Percentiles rank a stretch among this genome's conserved stretches.
Conservation (phyloP, 2,797 vertebrate species). For the Numenius phaeopus region DNA sequence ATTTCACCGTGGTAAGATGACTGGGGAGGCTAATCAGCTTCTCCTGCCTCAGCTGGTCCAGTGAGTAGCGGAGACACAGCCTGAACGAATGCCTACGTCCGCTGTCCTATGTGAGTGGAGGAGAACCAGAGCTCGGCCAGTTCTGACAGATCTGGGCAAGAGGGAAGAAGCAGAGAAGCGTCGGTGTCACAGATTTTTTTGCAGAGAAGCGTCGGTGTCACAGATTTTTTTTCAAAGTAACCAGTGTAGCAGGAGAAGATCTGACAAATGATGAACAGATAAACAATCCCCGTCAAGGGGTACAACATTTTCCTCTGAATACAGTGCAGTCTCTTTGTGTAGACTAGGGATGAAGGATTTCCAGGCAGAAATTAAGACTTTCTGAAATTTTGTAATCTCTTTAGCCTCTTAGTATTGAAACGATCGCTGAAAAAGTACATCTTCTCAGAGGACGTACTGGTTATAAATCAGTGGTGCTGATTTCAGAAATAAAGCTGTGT, state of each 20-base stretch:
- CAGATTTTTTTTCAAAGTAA: not conserved
- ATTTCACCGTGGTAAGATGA: not conserved
- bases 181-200: not conserved
- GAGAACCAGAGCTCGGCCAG: not conserved
- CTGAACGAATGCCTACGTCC: not conserved
- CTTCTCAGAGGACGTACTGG: not conserved
- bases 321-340: not conserved
- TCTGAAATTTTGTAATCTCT: not conserved
- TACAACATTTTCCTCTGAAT: not conserved
- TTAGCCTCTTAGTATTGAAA: not conserved
- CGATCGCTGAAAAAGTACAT: not conserved
- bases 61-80: not conserved
- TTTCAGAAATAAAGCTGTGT: not conserved
- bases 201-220: not conserved
- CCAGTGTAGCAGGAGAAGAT: not conserved
- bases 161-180: not conserved
- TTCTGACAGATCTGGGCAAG: not conserved
- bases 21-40: not conserved
- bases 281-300: not conserved
- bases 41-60: not conserved
- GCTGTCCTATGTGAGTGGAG: not conserved
- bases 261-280: not conserved
- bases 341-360: not conserved
- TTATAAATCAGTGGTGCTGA: not conserved
- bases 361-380: not conserved